A percentile compares a stretch with the other conserved stretches of the same genome.
Conservation (phyloP, 2,113 vertebrate species). For the Talpa occidentalis region DNA sequence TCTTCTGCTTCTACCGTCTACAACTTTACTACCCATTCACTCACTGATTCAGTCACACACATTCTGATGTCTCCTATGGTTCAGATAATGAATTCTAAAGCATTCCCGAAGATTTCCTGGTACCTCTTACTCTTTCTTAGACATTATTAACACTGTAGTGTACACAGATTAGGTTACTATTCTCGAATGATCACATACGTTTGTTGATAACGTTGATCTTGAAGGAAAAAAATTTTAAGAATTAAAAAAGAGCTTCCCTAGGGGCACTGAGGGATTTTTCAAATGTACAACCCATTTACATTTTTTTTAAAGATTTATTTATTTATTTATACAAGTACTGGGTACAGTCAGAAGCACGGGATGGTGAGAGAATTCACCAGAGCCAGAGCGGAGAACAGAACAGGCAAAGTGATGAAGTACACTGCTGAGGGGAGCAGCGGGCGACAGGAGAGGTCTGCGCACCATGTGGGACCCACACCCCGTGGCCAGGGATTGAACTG, state of each 20-base stretch:
- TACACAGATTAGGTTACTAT: background rate
- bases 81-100: background rate
- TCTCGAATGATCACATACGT: background rate
- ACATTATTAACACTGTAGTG: conserved; percentile 1
- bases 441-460: no score
- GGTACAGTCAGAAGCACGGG: no score
- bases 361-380: no score
- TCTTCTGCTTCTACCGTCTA: background rate
- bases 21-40: background rate
- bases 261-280: background rate
- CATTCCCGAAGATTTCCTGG: background rate
- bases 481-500: no score
- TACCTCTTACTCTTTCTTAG: conserved; percentile 1
- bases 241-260: background rate
- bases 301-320: background rate
- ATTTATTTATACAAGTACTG: no score
- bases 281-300: conserved; percentile 22
- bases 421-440: no score
- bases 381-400: no score
- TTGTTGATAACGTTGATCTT: background rate
- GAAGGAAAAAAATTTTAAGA: background rate
- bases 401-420: no score
- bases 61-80: background rate
- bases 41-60: background rate
- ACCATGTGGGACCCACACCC: no score